Conservation (phyloP, 2,113 vertebrate species). For the Scopus umbretta region DNA sequence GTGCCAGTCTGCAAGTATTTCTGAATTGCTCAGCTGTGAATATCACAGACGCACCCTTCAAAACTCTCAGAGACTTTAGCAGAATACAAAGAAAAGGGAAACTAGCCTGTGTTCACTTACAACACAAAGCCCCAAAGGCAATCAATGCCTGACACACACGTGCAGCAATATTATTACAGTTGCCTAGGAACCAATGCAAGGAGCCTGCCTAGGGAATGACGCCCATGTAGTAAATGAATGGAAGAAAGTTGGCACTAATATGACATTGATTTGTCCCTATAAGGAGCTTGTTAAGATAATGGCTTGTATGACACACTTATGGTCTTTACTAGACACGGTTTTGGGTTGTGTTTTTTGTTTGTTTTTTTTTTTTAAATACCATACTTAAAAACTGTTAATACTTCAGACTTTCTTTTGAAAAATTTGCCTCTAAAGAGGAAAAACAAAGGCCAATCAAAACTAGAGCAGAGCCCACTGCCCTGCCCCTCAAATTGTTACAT, state of each 20-base stretch:
- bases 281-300: not conserved
- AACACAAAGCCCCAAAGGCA: constrained; percentile 48
- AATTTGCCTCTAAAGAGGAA: not conserved
- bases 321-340: not conserved
- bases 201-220: not conserved
- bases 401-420: not conserved
- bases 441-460: not conserved
- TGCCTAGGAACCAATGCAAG: constrained; percentile 30
- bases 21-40: constrained; percentile 14
- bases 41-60: not conserved
- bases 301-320: not conserved
- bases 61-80: constrained; percentile 22
- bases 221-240: not conserved
- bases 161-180: constrained; percentile 23
- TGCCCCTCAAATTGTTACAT: not conserved
- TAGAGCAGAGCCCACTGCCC: not conserved
- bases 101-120: not conserved
- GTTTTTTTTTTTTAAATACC: not conserved
- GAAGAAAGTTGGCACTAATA: constrained; percentile 18
- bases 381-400: not conserved
- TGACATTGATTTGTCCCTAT: not conserved
- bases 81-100: constrained; percentile 38
- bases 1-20: not conserved
- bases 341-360: too few relatives aligned
- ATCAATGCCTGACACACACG: constrained; percentile 5